These are phyloP conservation scores for Melangyna quadrimaculata DNA, from an alignment of 2,888 invertebrate genomes.

Conservation along the genomic window DNA sequence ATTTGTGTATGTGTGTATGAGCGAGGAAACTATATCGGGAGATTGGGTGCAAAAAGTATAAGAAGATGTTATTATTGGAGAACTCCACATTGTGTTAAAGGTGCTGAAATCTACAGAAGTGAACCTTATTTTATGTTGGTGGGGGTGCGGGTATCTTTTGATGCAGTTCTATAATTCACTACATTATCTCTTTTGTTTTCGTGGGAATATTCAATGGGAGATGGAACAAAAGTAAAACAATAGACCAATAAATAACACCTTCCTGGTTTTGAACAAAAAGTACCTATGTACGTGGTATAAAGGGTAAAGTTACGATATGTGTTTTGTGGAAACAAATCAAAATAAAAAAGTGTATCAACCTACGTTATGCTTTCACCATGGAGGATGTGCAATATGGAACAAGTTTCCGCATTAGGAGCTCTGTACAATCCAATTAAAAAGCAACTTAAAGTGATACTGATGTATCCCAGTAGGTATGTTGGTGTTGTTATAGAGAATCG, in stretches of 20 bases:
- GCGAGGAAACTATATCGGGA: neutral
- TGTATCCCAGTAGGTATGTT: neutral
- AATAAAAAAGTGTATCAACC: neutral
- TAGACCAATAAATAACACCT: conserved; percentile 57
- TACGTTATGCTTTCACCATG: neutral
- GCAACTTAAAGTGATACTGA: neutral
- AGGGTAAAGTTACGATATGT: conserved; percentile 42
- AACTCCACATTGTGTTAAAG: neutral
- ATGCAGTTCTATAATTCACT: conserved; percentile 65
- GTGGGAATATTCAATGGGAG: conserved; percentile 22
- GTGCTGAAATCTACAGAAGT: conserved; percentile 15
- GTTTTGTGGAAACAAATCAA: conserved; percentile 23
- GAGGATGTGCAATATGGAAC: neutral
- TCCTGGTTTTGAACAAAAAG: conserved; percentile 50
- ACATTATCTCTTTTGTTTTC: conserved; percentile 55
- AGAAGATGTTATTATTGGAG: conserved; percentile 16
- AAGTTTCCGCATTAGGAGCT: neutral
- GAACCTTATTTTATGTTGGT: neutral
- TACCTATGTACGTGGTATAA: neutral
- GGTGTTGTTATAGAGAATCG: neutral
- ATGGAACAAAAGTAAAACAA: conserved; percentile 35
- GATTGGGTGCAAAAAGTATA: neutral
- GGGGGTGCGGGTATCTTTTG: neutral
- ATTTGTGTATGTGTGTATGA: neutral
- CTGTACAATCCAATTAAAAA: neutral